These are phyloP conservation scores for Myathropa florea DNA, from an alignment of 2,888 invertebrate species.

Conservation along the genomic window DNA sequence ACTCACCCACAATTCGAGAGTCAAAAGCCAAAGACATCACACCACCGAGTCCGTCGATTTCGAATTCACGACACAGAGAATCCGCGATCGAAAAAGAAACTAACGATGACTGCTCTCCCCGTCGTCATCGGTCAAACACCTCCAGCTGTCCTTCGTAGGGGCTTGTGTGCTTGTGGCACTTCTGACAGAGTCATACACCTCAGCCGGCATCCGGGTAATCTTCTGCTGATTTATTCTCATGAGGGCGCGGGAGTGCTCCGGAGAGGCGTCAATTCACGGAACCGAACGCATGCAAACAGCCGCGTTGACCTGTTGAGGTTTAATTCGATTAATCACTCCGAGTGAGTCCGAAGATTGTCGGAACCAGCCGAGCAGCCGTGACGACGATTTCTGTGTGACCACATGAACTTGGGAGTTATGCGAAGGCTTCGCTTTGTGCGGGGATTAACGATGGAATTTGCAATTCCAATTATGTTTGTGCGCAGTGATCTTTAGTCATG, in stretches of 20 bases:
- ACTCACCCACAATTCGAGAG: slow-evolving; percentile 9
- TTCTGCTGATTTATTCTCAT: not conserved
- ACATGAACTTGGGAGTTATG: not conserved
- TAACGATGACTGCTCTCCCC: not conserved
- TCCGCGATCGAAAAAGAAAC: not conserved
- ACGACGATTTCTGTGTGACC: not conserved
- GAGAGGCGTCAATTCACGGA: not conserved
- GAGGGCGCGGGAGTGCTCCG: not conserved
- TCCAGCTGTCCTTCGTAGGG: not conserved
- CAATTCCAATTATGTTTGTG: not conserved
- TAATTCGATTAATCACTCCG: slow-evolving; percentile 9
- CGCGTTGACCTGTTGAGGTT: slow-evolving; percentile 12
- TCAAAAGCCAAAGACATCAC: not conserved
- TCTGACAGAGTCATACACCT: not conserved
- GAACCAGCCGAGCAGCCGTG: not conserved
- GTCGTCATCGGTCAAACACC: slow-evolving; percentile 32
- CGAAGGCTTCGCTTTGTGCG: not conserved
- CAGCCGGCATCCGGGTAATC: not conserved
- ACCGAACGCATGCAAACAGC: not conserved
- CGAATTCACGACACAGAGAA: not conserved
- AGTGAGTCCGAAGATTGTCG: not conserved
- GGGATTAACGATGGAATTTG: not conserved
- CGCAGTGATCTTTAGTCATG: not conserved
- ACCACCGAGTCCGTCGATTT: not conserved
- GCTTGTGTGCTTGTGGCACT: not conserved